These are phyloP conservation scores for Calonectris borealis DNA, from an alignment of 2,113 vertebrate genomes.

Conservation along the genomic window DNA sequence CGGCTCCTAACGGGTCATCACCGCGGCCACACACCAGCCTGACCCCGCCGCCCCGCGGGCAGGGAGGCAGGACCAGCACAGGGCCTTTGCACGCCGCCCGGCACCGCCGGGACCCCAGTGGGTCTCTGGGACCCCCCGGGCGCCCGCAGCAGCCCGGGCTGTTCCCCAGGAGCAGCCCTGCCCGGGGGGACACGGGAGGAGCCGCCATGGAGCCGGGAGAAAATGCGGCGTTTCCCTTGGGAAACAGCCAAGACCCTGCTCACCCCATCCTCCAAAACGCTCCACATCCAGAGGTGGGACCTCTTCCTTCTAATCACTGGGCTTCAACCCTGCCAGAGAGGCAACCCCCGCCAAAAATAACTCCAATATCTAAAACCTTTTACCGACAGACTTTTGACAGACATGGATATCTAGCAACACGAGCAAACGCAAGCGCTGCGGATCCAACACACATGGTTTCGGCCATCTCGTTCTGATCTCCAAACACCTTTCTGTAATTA, in stretches of 20 bases:
- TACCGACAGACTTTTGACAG: background rate
- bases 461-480: fast-evolving
- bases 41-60: conserved; percentile 83
- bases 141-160: background rate
- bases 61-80: conserved; percentile 78
- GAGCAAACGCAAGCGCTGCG: fast-evolving
- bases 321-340: background rate
- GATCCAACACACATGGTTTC: fast-evolving
- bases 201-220: too few relatives aligned
- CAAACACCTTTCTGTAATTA: background rate
- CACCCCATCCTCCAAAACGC: background rate
- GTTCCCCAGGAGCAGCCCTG: background rate
- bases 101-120: conserved; percentile 75
- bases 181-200: background rate
- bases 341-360: background rate
- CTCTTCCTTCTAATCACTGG: background rate
- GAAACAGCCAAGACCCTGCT: too few relatives aligned
- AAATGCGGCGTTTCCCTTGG: fast-evolving
- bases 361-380: background rate
- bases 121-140: background rate
- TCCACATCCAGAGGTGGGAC: background rate
- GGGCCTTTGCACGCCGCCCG: conserved; percentile 60
- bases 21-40: conserved; percentile 90
- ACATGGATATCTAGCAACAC: fast-evolving
- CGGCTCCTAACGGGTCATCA: conserved; percentile 89